Base-by-base conservation (phyloP, 2,113 vertebrate genomes). In the Passerina amoena region DNA sequence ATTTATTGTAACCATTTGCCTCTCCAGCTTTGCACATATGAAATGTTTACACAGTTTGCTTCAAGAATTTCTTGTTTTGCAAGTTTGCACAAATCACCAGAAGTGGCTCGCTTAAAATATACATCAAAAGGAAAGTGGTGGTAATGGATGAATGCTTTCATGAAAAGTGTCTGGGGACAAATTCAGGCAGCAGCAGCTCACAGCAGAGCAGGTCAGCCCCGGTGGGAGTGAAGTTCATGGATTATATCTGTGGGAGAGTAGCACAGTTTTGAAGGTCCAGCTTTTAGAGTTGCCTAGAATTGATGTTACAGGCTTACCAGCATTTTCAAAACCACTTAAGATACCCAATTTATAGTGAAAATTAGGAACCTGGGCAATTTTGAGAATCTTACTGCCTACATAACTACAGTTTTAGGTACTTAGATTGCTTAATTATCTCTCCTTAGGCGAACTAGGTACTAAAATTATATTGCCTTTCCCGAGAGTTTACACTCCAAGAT, bases 31-130 rank as follows among this genome's bases (percentile, higher is more conserved):
- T 28, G 45, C 42, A 47, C 10, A 9, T 70, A 25, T 77, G 61
- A 91, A 94, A 91, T 80, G 50, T 68, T 96, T 92, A 70, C 61
- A 94, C 20, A 54, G 65, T 95, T 92, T 91, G 40, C 64, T 91
- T 90, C 47, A 81, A 84, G 84, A 92, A 90, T 94, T 76, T 94
- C 75, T 94, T 86, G 76, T 68, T 92, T 83, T 89, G 61, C 72
- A 92, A 86, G 93, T 94, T 92, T 11, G 1, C 59, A 85, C 45
- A 79, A 88, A 84, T 16, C 79, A 77, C 64, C 40, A 72, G 91
- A 76, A 93, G 66, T 45, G 37, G 33, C 69, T 96, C 38, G 15
- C 71, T 94, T 84, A 71, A 88, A 79, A 51, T 38, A 38, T 50
- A 57, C 47, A 79, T 96, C 86, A 84, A 73, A 96, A 93, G n/a